Percentiles rank a stretch among this genome's conserved stretches.
phyloP scores from a whole-genome alignment of 2,113 vertebrate species.

The Myanophis thanlyinensis region DNA sequence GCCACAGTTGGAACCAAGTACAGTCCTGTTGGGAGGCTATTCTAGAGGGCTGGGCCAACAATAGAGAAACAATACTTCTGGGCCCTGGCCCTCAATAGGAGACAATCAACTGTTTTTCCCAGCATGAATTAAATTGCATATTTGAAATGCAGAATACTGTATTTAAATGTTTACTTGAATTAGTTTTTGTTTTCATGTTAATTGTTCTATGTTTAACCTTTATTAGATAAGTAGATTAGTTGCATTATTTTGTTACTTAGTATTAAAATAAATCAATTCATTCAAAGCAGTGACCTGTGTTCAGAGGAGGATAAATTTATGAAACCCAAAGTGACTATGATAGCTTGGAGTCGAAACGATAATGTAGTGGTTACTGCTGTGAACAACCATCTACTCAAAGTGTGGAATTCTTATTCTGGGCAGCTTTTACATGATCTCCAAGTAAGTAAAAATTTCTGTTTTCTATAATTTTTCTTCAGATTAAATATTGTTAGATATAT shows the following conservation, averaged over 20 bases:
- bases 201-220: neutral
- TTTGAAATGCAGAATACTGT: neutral
- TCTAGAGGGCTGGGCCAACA: neutral
- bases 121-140: neutral
- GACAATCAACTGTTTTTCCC: neutral
- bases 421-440: slow-evolving; percentile 90
- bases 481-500: neutral
- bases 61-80: neutral
- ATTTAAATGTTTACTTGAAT: neutral
- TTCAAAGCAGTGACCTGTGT: slow-evolving; percentile 60
- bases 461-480: neutral
- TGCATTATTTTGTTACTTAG: neutral
- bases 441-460: slow-evolving; percentile 67
- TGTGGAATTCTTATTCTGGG: slow-evolving; percentile 93
- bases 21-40: neutral
- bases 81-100: neutral
- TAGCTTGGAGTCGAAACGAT: slow-evolving; percentile 95
- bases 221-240: neutral
- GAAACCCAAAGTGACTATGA: slow-evolving; percentile 98
- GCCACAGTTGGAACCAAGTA: neutral
- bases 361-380: slow-evolving; percentile 93
- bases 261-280: neutral
- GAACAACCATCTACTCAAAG: slow-evolving; percentile 96
- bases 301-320: slow-evolving; percentile 86
- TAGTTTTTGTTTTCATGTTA: neutral